Base-by-base conservation (phyloP, 2,113 vertebrate species). In the Danio rerio region DNA sequence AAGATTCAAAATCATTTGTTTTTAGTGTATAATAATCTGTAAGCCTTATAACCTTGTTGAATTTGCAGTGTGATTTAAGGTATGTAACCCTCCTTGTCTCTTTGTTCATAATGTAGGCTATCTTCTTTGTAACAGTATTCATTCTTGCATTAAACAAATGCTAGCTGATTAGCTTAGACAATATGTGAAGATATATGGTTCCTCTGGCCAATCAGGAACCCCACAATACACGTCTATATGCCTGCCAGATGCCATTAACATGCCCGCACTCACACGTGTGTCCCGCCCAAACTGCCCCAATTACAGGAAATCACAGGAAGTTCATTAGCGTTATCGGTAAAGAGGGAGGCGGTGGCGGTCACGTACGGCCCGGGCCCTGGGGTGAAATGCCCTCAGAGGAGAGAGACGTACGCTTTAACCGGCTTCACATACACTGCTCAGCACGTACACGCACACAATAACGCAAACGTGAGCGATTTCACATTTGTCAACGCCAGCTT, bases 271-370 rank as follows among this genome's bases (percentile, higher is more conserved):
- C 52, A 73, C 20, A 85, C 50, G 81, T 66, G 76, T 18, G 58
- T 86, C 68, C 69, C 80, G 65, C 85, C 79, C 40, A 74, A 71
- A 70, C 31, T 83, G 85, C 86, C 79, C 74, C 80, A 87, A 90
- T 90, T 90, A 86, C 73, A 83, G 78, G 61, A 86, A 89, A 90
- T 90, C 59, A 49, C 87, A 82, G 89, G 89, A 90, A 86, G 85
- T 83, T 78, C 78, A 86, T 89, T 90, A 89, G 84, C 43, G 81
- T 90, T 87, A 90, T 89, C 89, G 42, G 76, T 68, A 78, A 78
- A 72, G 70, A 82, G 71, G 63, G 75, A 86, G 84, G 72, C 78
- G 61, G 76, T 66, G 80, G 40, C 42, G 80, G 89, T 89, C 88
- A 90, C 89, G 86, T 88, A 90, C 68, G 43, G 83, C 83, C 18